phyloP scores from a whole-genome alignment of 2,113 vertebrate genomes.

The Vireo altiloquus region DNA sequence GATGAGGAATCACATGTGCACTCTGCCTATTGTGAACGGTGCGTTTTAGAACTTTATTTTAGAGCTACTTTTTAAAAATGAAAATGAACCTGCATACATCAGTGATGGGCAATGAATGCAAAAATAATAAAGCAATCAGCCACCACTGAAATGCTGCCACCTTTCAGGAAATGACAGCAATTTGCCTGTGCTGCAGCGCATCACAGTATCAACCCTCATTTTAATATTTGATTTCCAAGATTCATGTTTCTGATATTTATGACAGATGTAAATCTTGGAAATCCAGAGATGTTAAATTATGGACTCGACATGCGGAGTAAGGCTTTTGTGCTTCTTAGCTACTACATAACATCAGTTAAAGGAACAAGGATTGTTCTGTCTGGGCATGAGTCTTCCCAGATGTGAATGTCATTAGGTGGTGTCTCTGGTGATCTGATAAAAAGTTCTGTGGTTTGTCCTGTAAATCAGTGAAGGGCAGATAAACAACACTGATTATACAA shows the following conservation, averaged over 20 bases:
- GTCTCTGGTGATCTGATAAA: neutral
- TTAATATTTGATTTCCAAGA: constrained; percentile 53
- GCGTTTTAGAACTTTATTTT: neutral
- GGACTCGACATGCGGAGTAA: neutral
- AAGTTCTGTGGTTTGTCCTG: neutral
- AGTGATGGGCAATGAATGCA: constrained; percentile 24
- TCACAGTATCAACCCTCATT: neutral
- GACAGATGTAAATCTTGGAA: constrained; percentile 7
- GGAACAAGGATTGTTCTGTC: neutral
- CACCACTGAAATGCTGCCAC: constrained; percentile 5
- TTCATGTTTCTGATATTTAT: constrained; percentile 19
- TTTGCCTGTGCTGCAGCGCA: neutral
- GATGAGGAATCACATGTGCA: neutral
- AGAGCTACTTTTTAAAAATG: neutral
- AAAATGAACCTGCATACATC: neutral
- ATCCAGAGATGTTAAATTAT: neutral
- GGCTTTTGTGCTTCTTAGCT: neutral
- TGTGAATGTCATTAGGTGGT: neutral
- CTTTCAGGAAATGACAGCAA: constrained; percentile 23
- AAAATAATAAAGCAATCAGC: constrained; percentile 58
- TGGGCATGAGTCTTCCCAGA: neutral
- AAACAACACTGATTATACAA: neutral
- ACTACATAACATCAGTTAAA: neutral
- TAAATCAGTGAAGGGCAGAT: neutral
- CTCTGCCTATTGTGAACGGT: neutral